These are phyloP conservation scores for Crotalus tigris DNA, from an alignment of 2,113 vertebrate genomes.

Conservation along the genomic window DNA sequence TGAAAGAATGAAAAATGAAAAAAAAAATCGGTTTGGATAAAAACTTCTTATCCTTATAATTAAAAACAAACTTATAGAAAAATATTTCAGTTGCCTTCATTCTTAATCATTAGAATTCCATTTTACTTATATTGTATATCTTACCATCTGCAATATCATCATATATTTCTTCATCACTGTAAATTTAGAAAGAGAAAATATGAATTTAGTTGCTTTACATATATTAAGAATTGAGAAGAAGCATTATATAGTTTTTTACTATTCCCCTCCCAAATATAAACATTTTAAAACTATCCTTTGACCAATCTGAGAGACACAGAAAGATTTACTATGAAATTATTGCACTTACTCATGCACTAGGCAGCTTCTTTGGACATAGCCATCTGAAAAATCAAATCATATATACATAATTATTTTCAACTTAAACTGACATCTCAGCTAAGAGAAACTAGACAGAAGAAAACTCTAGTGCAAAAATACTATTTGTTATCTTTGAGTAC, in stretches of 20 bases:
- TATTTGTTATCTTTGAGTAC: background rate
- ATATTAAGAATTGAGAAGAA: background rate
- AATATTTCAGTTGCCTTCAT: background rate
- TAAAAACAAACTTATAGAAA: constrained; percentile 1
- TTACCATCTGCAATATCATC: constrained; percentile 90
- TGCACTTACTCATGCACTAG: constrained; percentile 81
- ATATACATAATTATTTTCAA: constrained; percentile 31
- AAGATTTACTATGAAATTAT: background rate
- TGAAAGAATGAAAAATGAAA: constrained; percentile 37
- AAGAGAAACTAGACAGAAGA: constrained; percentile 4
- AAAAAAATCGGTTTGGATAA: background rate
- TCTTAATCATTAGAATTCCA: background rate
- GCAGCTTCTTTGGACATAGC: constrained; percentile 79
- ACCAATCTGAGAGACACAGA: background rate
- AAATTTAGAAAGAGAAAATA: constrained; percentile 53
- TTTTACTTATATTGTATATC: constrained; percentile 47
- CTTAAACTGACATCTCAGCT: background rate
- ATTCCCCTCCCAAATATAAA: background rate
- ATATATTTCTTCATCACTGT: constrained; percentile 90
- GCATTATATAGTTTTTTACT: background rate
- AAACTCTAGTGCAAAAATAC: background rate
- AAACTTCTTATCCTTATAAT: background rate
- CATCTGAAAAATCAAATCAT: constrained; percentile 77
- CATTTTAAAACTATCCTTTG: background rate
- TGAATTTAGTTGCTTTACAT: constrained; percentile 19